Base-by-base conservation (phyloP, 1,140 invertebrate species). In the Calosoma granatense region DNA sequence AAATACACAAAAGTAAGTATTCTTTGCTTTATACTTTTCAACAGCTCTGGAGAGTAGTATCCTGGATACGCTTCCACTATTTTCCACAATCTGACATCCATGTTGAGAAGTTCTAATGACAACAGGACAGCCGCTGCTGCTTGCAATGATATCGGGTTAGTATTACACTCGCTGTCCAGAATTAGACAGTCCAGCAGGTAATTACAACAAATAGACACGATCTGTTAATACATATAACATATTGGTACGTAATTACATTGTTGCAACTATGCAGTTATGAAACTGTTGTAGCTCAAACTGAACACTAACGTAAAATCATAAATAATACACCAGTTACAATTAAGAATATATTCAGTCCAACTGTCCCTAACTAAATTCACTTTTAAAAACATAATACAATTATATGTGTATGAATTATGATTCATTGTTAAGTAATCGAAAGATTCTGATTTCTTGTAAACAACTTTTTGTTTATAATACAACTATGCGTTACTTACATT, bases 401-500 rank as follows among this genome's bases (percentile, higher is more conserved):
- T n/a, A n/a, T n/a, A n/a, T n/a, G n/a, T n/a, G n/a, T n/a, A n/a
- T n/a, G n/a, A 30, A 6, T 4, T 30, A 6, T 30, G 14, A 30
- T 30, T 30, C 26, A 14, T 30, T 6, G 26, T 6, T 6, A 30
- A 30, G 26, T 30, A 30, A 30, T 30, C 14, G 4, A 14, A 14
- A 30, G 26, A 30, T 30, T 6, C 26, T 30, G 26, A n/a, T n/a
- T n/a, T n/a, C n/a, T n/a, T n/a, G n/a, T n/a, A n/a, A n/a, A n/a
- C n/a, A n/a, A n/a, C n/a, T n/a, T n/a, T n/a, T n/a, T n/a, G n/a
- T n/a, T n/a, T n/a, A n/a, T n/a, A n/a, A n/a, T n/a, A n/a, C n/a
- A n/a, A n/a, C n/a, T n/a, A n/a, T n/a, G n/a, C n/a, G n/a, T 11
- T 47, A 47, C 41, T 47, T 47, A 47, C 41, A 17, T 47, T 47